Evolutionary conservation across 2,113 vertebrate genomes (phyloP).

Genomic region (Notarius quadriscutis): DNA sequence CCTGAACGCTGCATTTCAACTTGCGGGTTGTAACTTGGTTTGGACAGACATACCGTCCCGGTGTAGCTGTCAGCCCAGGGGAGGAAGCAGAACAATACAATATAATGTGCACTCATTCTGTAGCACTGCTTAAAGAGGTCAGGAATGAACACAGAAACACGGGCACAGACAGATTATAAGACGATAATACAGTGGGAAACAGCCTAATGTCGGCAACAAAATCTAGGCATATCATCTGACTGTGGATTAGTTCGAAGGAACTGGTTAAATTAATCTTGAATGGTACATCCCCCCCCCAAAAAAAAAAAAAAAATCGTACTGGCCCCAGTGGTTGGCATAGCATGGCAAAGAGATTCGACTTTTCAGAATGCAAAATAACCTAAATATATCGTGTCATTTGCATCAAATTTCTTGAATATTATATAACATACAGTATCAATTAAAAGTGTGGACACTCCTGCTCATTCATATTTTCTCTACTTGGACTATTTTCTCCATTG

Average conservation of each 20-base stretch:
- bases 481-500: no score
- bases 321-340: background rate
- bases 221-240: constrained; percentile 6
- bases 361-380: background rate
- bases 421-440: no score
- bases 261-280: background rate
- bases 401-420: background rate
- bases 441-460: no score
- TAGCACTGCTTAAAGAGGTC: constrained; percentile 19
- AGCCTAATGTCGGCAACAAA: background rate
- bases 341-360: background rate
- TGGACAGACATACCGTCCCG: constrained; percentile 18
- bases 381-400: background rate
- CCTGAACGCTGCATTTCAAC: background rate
- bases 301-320: background rate
- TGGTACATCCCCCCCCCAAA: background rate
- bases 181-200: constrained; percentile 5
- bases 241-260: constrained; percentile 7
- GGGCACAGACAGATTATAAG: constrained; percentile 16
- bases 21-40: background rate
- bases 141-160: constrained; percentile 4
- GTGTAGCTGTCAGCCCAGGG: constrained; percentile 26
- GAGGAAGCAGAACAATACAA: constrained; percentile 24
- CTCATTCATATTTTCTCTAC: no score
- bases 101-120: constrained; percentile 17